Evolutionary conservation across 1,140 invertebrate species (phyloP), one percentile per base, ranked within the genome.

Genomic region (Bombus ignitus): DNA sequence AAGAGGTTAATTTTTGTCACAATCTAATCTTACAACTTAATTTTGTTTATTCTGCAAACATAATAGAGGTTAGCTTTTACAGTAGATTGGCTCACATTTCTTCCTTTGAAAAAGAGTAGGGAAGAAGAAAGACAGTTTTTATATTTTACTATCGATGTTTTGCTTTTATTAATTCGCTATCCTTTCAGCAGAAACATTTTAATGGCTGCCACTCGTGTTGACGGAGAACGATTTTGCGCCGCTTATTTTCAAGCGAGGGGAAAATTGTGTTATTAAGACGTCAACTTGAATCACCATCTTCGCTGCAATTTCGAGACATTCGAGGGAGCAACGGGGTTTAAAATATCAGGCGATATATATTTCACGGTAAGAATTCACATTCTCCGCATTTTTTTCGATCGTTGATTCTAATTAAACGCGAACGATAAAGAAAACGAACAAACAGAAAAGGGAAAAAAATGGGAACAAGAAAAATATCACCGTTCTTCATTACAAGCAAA

Each of bases 211-310:
- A 25, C 42, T 79, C 62, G 22, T 32, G 62, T 57, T 35, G 65
- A 68, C 77, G 62, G 13, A 22, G n/a, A 47, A 66, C n/a, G 65
- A 70, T 72, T 81, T 81, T 59, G 42, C 47, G 13, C 35, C 35
- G 62, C 25, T 80, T 70, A 53, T 80, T 80, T 80, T 32, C 15
- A 47, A 68, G 32, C 62, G 25, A 37, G 35, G 28, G 28, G 68
- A n/a, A 72, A 53, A 81, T 72, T 42, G 47, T 39, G 70, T 81
- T 81, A 81, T 81, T 81, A 81, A 71, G 37, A 57, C 25, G 47
- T 81, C 68, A 28, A 71, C 47, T n/a, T 66, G 66, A 81, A 57
- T 72, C 68, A 72, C 6, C 66, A 32, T 66, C 28, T 57, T 71
- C 44, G 42, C 5, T 18, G 39, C 25, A 44, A 66, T 66, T 66